These are phyloP conservation scores for Piprites chloris DNA, from an alignment of 2,113 vertebrate species.

Conservation along the genomic window DNA sequence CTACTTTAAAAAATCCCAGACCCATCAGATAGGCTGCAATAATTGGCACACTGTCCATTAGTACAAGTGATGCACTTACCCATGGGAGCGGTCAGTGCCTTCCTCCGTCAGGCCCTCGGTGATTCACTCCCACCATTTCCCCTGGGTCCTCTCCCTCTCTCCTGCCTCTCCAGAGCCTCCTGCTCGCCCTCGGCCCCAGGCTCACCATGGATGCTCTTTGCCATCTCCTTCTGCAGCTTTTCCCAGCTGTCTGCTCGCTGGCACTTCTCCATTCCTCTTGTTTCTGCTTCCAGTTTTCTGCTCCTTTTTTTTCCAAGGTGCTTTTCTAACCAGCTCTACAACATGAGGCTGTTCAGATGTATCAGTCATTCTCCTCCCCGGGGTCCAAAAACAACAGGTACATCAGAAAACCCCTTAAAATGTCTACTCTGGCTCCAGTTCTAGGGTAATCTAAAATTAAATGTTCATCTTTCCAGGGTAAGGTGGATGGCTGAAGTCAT, in stretches of 20 bases:
- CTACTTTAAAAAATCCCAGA: not conserved
- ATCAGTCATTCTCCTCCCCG: not conserved
- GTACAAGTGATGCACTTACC: not conserved
- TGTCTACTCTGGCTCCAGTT: not conserved
- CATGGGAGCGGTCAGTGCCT: not conserved
- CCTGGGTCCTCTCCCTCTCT: not conserved
- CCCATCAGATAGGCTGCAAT: not conserved
- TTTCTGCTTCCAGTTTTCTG: not conserved
- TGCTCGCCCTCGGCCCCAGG: accelerated
- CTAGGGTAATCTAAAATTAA: not conserved
- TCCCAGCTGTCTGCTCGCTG: not conserved
- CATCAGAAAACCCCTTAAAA: not conserved
- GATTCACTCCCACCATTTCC: not conserved
- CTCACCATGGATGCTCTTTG: not conserved
- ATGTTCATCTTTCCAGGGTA: not conserved
- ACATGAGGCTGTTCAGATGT: accelerated
- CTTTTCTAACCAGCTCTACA: not conserved
- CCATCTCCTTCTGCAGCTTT: not conserved
- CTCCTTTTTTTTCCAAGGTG: not conserved
- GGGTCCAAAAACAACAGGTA: not conserved
- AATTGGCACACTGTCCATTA: not conserved
- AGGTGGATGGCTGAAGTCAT: not conserved
- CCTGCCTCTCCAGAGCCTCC: not conserved
- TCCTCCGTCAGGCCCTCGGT: accelerated
- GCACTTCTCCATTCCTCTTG: not conserved